Base-by-base conservation (phyloP, 1,140 invertebrate species). In the Cardiocondyla obscurior region DNA sequence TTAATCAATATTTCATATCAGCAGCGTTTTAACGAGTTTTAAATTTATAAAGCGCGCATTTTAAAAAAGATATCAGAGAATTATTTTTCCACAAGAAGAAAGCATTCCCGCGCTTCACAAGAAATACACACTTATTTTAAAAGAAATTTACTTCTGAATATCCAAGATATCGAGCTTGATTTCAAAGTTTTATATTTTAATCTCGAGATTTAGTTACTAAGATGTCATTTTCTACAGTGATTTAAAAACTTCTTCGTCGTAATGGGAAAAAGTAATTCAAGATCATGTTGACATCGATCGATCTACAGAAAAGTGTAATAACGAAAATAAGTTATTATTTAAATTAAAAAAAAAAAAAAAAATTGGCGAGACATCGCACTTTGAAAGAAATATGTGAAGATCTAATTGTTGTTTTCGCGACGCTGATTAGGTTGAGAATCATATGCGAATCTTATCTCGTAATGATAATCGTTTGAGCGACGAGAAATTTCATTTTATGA, bases 1-100 rank as follows among this genome's bases (percentile, higher is more conserved):
- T 86, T 85, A 85, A 86, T 86, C 84, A 85, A 85, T 81, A 81
- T 46, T 74, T 69, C 25, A 60, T 82, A 49, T 51, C 65, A 36
- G 67, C 25, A 53, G 53, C 44, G 60, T 58, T 85, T 82, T 69
- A 86, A 85, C 51, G 69, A 76, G 25, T 67, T 22, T 69, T 67
- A 67, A 69, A 79, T 79, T 53, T 42, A 79, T 79, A 79, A 55
- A 79, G 65, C 16, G 16, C 12, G 49, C 16, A 53, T 39, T 19
- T 55, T 16, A 25, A 36, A 64, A 14, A 79, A 39, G 7, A 77
- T 10, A 12, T 39, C 44, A 57, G 6, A 39, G 14, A 69, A 69
- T 55, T 42, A 67, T n/a, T 53, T 28, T 36, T 10, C 16, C 33
- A 42, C 28, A 0, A 12, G 33, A 22, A 39, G 22, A n/a, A 10